phyloP scores from a whole-genome alignment of 2,113 vertebrate species.

The Cephalopholis sonnerati region DNA sequence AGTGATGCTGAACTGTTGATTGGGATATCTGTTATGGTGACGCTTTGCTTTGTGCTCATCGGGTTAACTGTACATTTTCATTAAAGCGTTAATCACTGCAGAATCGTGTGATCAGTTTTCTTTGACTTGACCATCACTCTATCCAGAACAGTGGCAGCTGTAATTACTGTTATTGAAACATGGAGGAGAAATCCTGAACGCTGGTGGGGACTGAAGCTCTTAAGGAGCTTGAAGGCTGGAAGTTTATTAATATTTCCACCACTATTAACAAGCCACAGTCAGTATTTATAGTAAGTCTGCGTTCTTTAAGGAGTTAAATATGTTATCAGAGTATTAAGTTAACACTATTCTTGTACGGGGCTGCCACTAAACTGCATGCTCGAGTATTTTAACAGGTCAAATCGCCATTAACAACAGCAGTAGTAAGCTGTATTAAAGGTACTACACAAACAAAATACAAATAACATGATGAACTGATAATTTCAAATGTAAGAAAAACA shows the following conservation, averaged over 20 bases:
- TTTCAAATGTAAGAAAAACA: neutral
- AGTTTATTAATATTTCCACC: neutral
- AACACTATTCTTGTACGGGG: neutral
- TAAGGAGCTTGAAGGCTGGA: conserved; percentile 3
- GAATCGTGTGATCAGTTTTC: conserved; percentile 33
- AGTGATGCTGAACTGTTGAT: neutral
- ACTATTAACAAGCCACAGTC: neutral
- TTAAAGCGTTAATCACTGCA: conserved; percentile 64
- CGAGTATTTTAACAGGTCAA: conserved; percentile 16
- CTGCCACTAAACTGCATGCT: conserved; percentile 3
- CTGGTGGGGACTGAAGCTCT: conserved; percentile 33
- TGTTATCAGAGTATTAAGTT: neutral
- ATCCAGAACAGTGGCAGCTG: conserved; percentile 24
- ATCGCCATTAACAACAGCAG: conserved; percentile 16
- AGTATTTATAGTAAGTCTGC: conserved; percentile 7
- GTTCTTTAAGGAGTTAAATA: conserved; percentile 11
- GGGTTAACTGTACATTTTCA: conserved; percentile 54
- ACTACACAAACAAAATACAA: conserved; percentile 13
- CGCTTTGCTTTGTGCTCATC: conserved; percentile 20
- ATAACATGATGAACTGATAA: neutral
- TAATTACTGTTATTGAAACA: conserved; percentile 58
- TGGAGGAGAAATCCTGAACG: conserved; percentile 18
- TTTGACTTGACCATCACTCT: conserved; percentile 42
- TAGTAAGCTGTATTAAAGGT: neutral
- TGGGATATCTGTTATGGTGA: conserved; percentile 4